Conservation (phyloP, 1,140 invertebrate species). For the Drosophila bifasciata region DNA sequence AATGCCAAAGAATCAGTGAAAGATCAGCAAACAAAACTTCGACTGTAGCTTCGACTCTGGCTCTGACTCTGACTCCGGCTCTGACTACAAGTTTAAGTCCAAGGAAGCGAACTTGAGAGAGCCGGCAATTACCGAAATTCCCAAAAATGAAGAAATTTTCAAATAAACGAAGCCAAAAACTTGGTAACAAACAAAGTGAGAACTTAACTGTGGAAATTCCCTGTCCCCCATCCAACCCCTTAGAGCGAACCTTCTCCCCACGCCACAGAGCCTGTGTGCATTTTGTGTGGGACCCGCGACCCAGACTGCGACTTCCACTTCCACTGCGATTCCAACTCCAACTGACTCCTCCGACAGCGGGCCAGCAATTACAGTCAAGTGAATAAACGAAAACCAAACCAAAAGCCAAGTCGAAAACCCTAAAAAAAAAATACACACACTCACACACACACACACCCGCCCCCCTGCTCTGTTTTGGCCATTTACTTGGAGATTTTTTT, state of each 20-base stretch:
- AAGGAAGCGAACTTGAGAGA: slow-evolving; percentile 25
- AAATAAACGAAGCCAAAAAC: slow-evolving; percentile 73
- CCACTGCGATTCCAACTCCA: slow-evolving; percentile 8
- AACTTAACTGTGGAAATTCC: slow-evolving; percentile 71
- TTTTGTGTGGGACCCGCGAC: slow-evolving; percentile 64
- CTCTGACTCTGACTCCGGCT: slow-evolving; percentile 10
- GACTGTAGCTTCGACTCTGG: slow-evolving; percentile 14
- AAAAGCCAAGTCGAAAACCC: slow-evolving; percentile 22
- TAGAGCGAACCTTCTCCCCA: background rate
- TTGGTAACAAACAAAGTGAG: slow-evolving; percentile 73
- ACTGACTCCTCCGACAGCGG: slow-evolving; percentile 32
- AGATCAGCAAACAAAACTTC: slow-evolving; percentile 71
- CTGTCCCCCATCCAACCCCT: slow-evolving; percentile 9
- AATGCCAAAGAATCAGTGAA: slow-evolving; percentile 59
- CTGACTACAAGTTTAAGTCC: slow-evolving; percentile 7
- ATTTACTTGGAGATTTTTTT: slow-evolving; percentile 72
- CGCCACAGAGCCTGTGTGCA: slow-evolving; percentile 4
- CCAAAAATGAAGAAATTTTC: slow-evolving; percentile 83
- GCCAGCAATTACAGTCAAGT: slow-evolving; percentile 77
- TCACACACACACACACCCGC: slow-evolving; percentile 2
- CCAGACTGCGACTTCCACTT: slow-evolving; percentile 32
- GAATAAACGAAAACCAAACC: slow-evolving; percentile 54
- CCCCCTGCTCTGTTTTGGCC: slow-evolving; percentile 26
- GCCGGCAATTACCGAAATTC: slow-evolving; percentile 79
- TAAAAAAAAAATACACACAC: slow-evolving; percentile 12